Conservation (phyloP, 2,888 invertebrate species). For the Cheilosia pagana region DNA sequence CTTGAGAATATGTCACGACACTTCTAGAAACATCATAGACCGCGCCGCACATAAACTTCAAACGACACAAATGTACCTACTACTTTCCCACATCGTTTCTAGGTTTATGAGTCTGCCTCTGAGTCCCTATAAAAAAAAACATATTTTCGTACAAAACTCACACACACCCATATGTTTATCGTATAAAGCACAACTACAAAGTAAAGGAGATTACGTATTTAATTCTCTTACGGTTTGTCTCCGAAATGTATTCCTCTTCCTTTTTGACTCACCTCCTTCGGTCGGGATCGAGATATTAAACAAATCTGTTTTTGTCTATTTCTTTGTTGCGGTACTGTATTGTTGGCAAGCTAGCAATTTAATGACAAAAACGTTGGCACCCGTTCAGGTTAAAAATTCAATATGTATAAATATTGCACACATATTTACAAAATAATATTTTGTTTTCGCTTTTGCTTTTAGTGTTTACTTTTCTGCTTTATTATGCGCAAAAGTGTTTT, state of each 20-base stretch:
- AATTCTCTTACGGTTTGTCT: constrained; percentile 9
- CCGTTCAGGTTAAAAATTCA: constrained; percentile 20
- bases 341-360: constrained; percentile 34
- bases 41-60: not conserved
- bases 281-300: constrained; percentile 40
- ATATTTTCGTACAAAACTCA: constrained; percentile 2
- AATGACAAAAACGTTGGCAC: constrained; percentile 61
- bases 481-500: constrained; percentile 41
- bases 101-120: constrained; percentile 38
- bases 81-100: constrained; percentile 30
- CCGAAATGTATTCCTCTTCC: not conserved
- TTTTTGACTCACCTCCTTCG: constrained; percentile 20
- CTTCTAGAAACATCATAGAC: constrained; percentile 3
- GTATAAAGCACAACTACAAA: constrained; percentile 19
- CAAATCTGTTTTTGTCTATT: constrained; percentile 39
- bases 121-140: constrained; percentile 22
- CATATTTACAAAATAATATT: not conserved
- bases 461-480: not conserved
- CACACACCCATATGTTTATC: too few relatives aligned
- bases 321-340: constrained; percentile 52
- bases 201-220: constrained; percentile 9
- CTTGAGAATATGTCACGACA: not conserved
- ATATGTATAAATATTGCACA: constrained; percentile 5
- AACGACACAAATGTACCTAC: constrained; percentile 2
- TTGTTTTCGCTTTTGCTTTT: not conserved